These are phyloP conservation scores for Reticulitermes speratus DNA, from an alignment of 1,140 invertebrate species.

Conservation along the genomic window DNA sequence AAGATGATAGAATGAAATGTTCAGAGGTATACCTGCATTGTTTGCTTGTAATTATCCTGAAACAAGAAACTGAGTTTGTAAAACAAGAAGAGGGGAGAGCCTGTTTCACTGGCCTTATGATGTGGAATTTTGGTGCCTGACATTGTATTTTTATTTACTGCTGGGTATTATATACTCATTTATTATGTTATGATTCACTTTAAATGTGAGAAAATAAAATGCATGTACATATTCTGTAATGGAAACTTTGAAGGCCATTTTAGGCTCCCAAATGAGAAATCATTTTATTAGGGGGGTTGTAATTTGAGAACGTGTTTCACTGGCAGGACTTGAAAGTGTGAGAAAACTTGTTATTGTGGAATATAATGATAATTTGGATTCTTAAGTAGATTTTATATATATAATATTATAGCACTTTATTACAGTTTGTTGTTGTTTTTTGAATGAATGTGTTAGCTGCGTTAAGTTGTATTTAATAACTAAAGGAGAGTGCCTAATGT, in stretches of 20 bases:
- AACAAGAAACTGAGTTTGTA: too few species aligned
- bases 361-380: background rate
- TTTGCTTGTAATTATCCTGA: too few species aligned
- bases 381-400: background rate
- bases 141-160: too few species aligned
- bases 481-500: too few species aligned
- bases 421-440: background rate
- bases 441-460: background rate
- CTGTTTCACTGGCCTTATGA: background rate
- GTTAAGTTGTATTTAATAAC: background rate
- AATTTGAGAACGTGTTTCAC: background rate
- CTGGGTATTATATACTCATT: too few species aligned
- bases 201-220: too few species aligned
- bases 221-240: too few species aligned
- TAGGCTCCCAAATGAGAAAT: too few species aligned
- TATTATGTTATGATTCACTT: too few species aligned
- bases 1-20: slow-evolving; percentile 32
- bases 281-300: too few species aligned
- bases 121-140: too few species aligned
- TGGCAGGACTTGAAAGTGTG: background rate
- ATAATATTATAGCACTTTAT: background rate
- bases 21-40: background rate
- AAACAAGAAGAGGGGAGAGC: background rate
- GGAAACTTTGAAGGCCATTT: too few species aligned
- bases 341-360: background rate